Conservation (phyloP, 1,140 invertebrate species). For the Phymastichus coffea region DNA sequence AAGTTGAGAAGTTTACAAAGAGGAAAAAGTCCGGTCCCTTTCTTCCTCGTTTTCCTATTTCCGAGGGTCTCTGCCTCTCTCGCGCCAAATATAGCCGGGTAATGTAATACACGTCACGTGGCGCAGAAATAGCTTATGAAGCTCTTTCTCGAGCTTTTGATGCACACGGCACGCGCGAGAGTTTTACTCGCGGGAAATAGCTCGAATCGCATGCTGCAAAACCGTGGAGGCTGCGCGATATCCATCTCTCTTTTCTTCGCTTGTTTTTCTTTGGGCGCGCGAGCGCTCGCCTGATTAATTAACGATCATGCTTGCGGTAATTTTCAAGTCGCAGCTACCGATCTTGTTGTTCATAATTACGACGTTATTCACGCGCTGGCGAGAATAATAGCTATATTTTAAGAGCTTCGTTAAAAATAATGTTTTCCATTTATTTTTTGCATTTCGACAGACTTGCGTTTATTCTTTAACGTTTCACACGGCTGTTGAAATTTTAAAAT, state of each 20-base stretch:
- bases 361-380: not conserved
- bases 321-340: not conserved
- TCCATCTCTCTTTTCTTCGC: not conserved
- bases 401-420: not conserved
- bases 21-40: not conserved
- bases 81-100: slow-evolving; percentile 53
- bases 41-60: not conserved
- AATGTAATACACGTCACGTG: slow-evolving; percentile 56
- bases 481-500: slow-evolving; percentile 9
- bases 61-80: slow-evolving; percentile 29
- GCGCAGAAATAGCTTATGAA: slow-evolving; percentile 52
- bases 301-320: not conserved
- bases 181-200: slow-evolving; percentile 15
- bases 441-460: not conserved
- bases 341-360: not conserved
- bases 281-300: not conserved
- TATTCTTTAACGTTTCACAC: not conserved
- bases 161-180: slow-evolving; percentile 51
- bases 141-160: slow-evolving; percentile 42
- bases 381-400: slow-evolving; percentile 3
- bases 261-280: not conserved
- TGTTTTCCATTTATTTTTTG: not conserved
- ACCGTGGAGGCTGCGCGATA: not conserved
- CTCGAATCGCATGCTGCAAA: not conserved
- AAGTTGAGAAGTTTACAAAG: not conserved